Conservation (phyloP, 2,113 vertebrate genomes). For the Tamias sibiricus region DNA sequence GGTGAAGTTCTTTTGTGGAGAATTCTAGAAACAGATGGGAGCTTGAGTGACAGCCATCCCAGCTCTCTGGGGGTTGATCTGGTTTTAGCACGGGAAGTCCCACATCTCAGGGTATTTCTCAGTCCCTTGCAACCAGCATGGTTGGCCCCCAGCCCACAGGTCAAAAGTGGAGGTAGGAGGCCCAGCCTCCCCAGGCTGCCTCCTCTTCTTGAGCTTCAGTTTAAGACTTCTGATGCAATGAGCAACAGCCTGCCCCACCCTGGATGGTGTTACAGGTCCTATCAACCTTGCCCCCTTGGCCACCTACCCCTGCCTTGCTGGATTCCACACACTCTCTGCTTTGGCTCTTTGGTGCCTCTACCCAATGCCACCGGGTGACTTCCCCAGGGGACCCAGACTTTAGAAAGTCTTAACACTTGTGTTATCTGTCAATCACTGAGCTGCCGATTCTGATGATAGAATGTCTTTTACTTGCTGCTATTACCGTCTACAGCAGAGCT, state of each 20-base stretch:
- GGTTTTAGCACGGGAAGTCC: neutral
- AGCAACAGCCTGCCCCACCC: neutral
- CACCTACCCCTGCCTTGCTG: neutral
- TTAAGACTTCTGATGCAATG: neutral
- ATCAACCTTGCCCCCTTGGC: neutral
- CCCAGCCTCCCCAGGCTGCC: neutral
- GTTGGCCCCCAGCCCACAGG: neutral
- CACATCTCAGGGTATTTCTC: neutral
- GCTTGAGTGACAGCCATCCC: too few species aligned
- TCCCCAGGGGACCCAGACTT: neutral
- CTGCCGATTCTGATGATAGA: neutral
- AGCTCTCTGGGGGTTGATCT: neutral
- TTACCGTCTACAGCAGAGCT: neutral
- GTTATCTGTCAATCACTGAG: neutral
- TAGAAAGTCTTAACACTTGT: neutral
- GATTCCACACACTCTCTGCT: neutral
- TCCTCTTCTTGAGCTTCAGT: neutral
- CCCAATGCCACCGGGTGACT: neutral
- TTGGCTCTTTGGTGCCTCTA: neutral
- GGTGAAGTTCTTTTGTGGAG: neutral
- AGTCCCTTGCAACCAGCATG: neutral
- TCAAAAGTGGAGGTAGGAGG: neutral
- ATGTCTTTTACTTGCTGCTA: neutral
- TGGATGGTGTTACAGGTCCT: neutral
- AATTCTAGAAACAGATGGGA: neutral